A percentile compares a stretch with the other conserved stretches of the same genome.
These are phyloP conservation scores for Argyra leucocephala DNA, from an alignment of 2,888 invertebrate genomes.

Conservation along the genomic window DNA sequence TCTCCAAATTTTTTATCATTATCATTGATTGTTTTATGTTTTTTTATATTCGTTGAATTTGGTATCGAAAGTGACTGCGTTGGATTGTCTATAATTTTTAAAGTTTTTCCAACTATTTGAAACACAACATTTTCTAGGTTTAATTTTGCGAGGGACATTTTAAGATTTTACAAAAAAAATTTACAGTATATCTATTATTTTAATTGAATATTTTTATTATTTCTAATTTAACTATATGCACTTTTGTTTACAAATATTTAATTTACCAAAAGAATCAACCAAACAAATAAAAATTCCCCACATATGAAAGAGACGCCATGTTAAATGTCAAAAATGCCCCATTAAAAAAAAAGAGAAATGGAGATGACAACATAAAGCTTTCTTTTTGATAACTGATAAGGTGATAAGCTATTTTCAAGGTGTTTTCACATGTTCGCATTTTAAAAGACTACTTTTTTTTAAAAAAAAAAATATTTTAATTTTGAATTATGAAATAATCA, in stretches of 20 bases:
- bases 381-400: too few relatives aligned
- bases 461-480: too few relatives aligned
- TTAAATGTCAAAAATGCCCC: not conserved
- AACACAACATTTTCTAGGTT: not conserved
- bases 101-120: constrained; percentile 4
- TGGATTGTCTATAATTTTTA: not conserved
- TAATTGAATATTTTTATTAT: not conserved
- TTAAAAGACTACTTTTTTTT: too few relatives aligned
- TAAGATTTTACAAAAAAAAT: not conserved
- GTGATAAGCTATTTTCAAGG: too few relatives aligned
- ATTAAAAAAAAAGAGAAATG: too few relatives aligned
- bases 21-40: not conserved
- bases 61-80: not conserved
- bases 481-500: too few relatives aligned
- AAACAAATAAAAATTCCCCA: constrained; percentile 6
- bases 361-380: too few relatives aligned
- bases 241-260: not conserved
- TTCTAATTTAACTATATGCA: not conserved
- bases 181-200: not conserved
- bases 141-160: not conserved
- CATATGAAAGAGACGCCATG: constrained; percentile 3
- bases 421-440: too few relatives aligned
- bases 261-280: not conserved
- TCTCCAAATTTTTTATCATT: constrained; percentile 1
- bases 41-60: not conserved